A percentile compares a stretch with the other conserved stretches of the same genome.
phyloP scores from a whole-genome alignment of 2,797 vertebrate genomes.

The Xiphophorus birchmanni region DNA sequence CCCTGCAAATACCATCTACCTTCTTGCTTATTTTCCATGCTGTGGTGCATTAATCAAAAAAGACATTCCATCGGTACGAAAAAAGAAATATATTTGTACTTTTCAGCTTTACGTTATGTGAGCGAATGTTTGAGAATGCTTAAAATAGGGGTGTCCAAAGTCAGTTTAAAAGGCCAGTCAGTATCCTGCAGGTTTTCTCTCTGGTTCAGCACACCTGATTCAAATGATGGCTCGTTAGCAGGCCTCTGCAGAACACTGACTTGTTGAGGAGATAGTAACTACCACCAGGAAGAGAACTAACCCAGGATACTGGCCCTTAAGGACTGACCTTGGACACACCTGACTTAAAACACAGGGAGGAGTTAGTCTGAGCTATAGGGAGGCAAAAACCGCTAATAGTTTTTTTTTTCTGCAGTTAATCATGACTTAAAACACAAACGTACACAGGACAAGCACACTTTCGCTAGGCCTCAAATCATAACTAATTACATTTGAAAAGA shows the following conservation, averaged over 20 bases:
- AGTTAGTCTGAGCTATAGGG: neutral
- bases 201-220: no score
- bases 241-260: no score
- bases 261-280: no score
- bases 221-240: no score
- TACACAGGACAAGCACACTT: neutral
- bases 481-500: neutral
- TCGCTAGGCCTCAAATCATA: neutral
- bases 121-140: neutral
- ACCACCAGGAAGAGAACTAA: no score
- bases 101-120: neutral
- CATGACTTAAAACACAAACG: neutral
- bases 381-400: neutral
- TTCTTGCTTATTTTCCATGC: neutral
- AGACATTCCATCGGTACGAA: neutral
- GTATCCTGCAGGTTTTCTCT: no score
- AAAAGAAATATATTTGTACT: neutral
- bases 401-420: neutral
- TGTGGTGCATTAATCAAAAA: neutral
- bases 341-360: neutral
- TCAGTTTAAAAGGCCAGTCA: no score
- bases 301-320: no score
- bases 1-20: neutral
- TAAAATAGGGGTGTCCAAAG: neutral
- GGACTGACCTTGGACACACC: no score